phyloP scores from a whole-genome alignment of 2,888 invertebrate genomes.

The Calliopum simillimum region DNA sequence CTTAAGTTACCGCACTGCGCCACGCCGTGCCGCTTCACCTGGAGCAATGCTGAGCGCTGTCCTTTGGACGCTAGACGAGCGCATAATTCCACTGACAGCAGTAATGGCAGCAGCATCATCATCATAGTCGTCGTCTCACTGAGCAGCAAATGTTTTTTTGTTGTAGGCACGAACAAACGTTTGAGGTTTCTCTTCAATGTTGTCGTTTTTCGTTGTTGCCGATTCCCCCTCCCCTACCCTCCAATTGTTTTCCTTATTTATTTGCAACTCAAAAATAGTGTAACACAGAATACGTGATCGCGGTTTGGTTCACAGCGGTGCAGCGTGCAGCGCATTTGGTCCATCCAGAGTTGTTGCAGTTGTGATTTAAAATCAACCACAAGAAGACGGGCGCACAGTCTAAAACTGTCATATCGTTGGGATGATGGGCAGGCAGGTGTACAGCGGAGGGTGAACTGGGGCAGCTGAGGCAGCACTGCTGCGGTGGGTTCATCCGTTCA shows the following conservation, averaged over 20 bases:
- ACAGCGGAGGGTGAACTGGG: no score
- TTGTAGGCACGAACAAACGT: constrained; percentile 48
- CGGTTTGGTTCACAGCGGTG: constrained; percentile 12
- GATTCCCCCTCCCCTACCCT: no score
- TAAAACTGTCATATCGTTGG: no score
- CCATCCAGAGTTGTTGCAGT: neutral
- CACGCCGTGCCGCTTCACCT: neutral
- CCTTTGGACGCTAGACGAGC: neutral
- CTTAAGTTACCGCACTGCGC: neutral
- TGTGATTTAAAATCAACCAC: no score
- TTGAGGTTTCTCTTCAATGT: constrained; percentile 39
- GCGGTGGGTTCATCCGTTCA: no score
- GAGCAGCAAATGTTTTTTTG: constrained; percentile 28
- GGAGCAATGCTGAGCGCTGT: neutral
- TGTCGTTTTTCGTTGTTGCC: no score
- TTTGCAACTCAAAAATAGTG: constrained; percentile 60
- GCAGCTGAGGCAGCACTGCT: no score
- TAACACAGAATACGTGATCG: constrained; percentile 67
- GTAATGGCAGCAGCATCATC: constrained; percentile 12
- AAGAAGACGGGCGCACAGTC: no score
- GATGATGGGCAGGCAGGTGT: no score
- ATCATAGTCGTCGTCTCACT: neutral
- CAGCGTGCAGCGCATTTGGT: neutral
- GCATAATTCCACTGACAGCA: neutral
- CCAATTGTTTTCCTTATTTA: constrained; percentile 35